Evolutionary conservation across 2,888 invertebrate genomes (phyloP).

Genomic region (Polyommatus iphigenia): DNA sequence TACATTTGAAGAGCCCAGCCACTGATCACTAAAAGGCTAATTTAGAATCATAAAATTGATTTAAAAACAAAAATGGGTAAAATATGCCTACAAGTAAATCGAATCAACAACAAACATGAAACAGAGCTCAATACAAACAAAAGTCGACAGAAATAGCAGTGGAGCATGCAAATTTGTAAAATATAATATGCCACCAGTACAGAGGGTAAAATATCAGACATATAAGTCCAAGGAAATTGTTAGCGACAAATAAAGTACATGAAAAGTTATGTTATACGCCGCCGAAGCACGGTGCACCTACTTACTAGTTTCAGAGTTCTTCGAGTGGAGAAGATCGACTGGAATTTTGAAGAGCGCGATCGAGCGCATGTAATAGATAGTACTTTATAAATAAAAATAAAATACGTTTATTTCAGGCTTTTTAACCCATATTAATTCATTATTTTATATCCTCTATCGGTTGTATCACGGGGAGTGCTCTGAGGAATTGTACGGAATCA

Average conservation of each 20-base stretch:
- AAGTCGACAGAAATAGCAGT: too few species aligned
- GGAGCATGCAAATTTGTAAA: too few species aligned
- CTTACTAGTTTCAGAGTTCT: constrained; percentile 36
- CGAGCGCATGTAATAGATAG: background rate
- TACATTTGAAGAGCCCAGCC: too few species aligned
- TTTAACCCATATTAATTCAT: too few species aligned
- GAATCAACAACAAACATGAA: too few species aligned
- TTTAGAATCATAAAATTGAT: background rate
- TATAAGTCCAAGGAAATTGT: constrained; percentile 45
- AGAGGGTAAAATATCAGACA: constrained; percentile 36
- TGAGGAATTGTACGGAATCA: too few species aligned
- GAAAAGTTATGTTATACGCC: constrained; percentile 45
- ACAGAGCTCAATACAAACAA: too few species aligned
- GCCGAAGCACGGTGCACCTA: constrained; percentile 33
- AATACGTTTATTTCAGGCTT: too few species aligned
- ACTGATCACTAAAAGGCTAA: background rate
- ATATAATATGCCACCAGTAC: constrained; percentile 13
- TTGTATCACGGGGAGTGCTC: too few species aligned
- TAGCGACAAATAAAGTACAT: constrained; percentile 45
- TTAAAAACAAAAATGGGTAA: background rate
- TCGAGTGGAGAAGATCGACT: background rate
- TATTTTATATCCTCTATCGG: too few species aligned
- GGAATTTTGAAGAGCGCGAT: background rate
- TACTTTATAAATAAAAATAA: too few species aligned
- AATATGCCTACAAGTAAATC: background rate